Evolutionary conservation across 2,797 vertebrate genomes (phyloP).

Genomic region (Muscicapa comitata): DNA sequence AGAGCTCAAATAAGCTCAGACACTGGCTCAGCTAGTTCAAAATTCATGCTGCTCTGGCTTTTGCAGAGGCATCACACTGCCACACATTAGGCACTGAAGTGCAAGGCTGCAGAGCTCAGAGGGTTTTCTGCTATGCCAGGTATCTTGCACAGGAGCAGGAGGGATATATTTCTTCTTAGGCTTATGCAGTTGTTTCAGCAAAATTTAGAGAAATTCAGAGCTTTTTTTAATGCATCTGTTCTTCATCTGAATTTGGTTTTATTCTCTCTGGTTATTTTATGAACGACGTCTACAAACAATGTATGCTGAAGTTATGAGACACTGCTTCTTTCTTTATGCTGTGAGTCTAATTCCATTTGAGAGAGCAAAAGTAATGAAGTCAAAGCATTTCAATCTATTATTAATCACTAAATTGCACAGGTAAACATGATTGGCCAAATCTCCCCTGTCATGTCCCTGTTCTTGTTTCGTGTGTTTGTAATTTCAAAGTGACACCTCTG

Average conservation of each 20-base stretch:
- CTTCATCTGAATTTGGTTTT: not conserved
- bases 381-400: not conserved
- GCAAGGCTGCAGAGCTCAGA: not conserved
- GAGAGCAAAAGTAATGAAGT: not conserved
- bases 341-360: not conserved
- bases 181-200: not conserved
- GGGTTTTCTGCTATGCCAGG: not conserved
- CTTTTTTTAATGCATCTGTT: not conserved
- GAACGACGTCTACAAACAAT: not conserved
- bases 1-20: constrained; percentile 50
- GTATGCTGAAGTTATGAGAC: not conserved
- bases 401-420: not conserved
- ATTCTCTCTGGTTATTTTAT: not conserved
- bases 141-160: not conserved
- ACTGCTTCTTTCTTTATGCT: not conserved
- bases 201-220: not conserved
- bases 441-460: not conserved
- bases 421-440: not conserved
- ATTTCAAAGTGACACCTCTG: not conserved
- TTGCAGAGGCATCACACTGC: not conserved
- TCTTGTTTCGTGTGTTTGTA: not conserved
- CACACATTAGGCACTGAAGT: constrained; percentile 32
- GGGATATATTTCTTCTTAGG: not conserved
- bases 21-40: not conserved
- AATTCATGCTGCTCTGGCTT: constrained; percentile 1